Conservation (phyloP, 2,888 invertebrate genomes). For the Sarcophaga carnaria region DNA sequence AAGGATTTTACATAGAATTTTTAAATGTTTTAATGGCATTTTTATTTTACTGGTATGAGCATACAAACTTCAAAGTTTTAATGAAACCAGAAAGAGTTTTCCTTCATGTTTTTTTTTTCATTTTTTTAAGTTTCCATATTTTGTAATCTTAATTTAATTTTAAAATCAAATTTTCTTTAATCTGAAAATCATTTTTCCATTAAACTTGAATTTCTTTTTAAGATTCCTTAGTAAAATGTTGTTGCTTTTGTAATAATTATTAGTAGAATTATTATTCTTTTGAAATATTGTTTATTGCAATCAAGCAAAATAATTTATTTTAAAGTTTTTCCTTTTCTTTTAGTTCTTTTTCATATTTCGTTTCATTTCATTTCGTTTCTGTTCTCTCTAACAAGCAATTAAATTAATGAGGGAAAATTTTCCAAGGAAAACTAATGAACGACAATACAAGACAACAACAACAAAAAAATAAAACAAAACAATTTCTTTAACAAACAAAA, state of each 20-base stretch:
- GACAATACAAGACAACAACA: constrained; percentile 8
- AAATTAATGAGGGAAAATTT: constrained; percentile 41
- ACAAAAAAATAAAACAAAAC: neutral
- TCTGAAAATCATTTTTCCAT: too few species aligned
- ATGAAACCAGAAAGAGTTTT: neutral
- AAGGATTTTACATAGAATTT: too few species aligned
- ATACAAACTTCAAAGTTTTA: constrained; percentile 31
- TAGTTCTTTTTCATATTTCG: neutral
- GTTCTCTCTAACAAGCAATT: constrained; percentile 39
- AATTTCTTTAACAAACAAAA: neutral
- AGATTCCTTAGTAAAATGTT: neutral
- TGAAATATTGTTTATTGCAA: constrained; percentile 4
- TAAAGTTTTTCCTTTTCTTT: constrained; percentile 12
- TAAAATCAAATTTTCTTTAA: too few species aligned
- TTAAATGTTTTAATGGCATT: constrained; percentile 47
- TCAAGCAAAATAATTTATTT: constrained; percentile 36
- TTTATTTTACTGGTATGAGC: constrained; percentile 33
- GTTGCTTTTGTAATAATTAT: constrained; percentile 9
- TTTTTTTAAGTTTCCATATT: too few species aligned
- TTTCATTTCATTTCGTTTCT: neutral
- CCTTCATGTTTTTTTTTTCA: too few species aligned
- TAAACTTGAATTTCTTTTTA: too few species aligned
- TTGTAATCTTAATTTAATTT: too few species aligned
- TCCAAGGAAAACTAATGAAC: constrained; percentile 44
- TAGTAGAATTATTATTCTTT: neutral